A percentile compares a stretch with the other conserved stretches of the same genome.
These are phyloP conservation scores for Phalacrocorax aristotelis DNA, from an alignment of 2,113 vertebrate genomes.

Conservation along the genomic window DNA sequence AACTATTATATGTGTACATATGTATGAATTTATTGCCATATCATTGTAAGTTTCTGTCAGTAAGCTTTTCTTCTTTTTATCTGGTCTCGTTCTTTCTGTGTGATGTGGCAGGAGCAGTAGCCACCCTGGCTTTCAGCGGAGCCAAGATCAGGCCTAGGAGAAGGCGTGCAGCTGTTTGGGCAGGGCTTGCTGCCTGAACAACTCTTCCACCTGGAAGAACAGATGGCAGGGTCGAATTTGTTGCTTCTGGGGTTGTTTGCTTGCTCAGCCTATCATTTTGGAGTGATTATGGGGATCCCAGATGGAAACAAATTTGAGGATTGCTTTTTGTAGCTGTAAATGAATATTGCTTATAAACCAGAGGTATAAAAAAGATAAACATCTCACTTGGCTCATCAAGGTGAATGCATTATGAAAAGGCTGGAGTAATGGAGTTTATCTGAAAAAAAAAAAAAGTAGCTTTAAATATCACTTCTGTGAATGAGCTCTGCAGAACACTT, in stretches of 20 bases:
- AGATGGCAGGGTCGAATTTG: background rate
- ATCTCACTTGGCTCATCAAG: background rate
- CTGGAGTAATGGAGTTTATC: background rate
- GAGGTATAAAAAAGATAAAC: background rate
- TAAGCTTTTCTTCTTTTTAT: background rate
- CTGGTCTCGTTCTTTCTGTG: background rate
- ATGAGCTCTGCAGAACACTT: background rate
- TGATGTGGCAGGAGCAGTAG: background rate
- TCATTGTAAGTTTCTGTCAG: background rate
- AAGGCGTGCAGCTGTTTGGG: fast-evolving
- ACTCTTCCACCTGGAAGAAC: background rate
- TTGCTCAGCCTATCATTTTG: background rate
- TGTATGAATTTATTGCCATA: background rate
- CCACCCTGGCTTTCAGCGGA: background rate
- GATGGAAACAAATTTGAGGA: background rate
- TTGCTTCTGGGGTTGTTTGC: background rate
- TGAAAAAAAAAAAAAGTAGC: background rate
- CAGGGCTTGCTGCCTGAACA: background rate
- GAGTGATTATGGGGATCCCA: background rate
- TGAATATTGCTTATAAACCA: background rate
- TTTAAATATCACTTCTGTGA: background rate
- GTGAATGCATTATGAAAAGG: background rate
- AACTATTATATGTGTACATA: background rate
- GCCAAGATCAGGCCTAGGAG: background rate
- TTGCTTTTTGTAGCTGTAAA: background rate